phyloP scores from a whole-genome alignment of 35 echinoderm and acorn worm species.

The Lytechinus pictus region DNA sequence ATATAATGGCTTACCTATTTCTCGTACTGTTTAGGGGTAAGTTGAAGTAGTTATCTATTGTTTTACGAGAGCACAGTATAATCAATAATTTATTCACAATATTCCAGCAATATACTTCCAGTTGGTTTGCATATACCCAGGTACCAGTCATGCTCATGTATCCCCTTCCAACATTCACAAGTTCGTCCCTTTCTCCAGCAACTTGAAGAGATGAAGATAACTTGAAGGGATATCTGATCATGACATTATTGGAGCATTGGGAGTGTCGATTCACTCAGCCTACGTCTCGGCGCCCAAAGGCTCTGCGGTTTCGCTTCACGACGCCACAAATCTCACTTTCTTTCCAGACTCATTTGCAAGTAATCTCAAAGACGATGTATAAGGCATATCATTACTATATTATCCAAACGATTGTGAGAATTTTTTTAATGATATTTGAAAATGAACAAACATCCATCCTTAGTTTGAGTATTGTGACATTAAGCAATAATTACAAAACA shows the following conservation, averaged over 20 bases:
- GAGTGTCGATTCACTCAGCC: neutral
- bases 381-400: too few species aligned
- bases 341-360: neutral
- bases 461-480: too few species aligned
- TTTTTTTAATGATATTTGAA: too few species aligned
- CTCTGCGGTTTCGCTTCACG: slow-evolving; percentile 24
- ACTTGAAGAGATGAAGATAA: neutral
- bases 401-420: too few species aligned
- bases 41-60: too few species aligned
- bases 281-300: neutral
- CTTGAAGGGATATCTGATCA: neutral
- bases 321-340: neutral
- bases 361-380: neutral
- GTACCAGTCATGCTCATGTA: neutral
- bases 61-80: too few species aligned
- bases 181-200: neutral
- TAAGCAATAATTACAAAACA: too few species aligned
- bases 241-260: neutral
- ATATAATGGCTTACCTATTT: too few species aligned
- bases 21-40: too few species aligned
- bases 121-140: neutral
- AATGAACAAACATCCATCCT: too few species aligned
- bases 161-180: neutral
- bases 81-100: neutral
- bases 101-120: neutral